Percentiles rank a stretch among this genome's conserved stretches.
Evolutionary conservation across 2,113 vertebrate genomes (phyloP).

Genomic region (Zosterops pallidus): DNA sequence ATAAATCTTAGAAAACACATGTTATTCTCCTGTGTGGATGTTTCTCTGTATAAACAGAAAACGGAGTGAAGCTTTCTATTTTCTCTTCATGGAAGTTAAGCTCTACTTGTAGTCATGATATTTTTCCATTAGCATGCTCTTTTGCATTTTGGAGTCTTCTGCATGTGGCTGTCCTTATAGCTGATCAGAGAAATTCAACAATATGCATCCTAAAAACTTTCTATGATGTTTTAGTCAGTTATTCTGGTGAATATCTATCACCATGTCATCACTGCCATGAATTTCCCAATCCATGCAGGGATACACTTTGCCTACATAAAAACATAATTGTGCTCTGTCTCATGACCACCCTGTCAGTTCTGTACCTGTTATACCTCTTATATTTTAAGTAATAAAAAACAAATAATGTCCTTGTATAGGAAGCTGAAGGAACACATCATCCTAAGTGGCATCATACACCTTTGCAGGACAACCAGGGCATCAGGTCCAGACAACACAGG

Average conservation of each 20-base stretch:
- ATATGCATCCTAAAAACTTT: neutral
- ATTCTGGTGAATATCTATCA: neutral
- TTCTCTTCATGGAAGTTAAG: neutral
- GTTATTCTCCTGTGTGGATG: neutral
- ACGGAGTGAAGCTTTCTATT: neutral
- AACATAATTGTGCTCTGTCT: neutral
- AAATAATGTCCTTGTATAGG: neutral
- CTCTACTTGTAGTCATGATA: neutral
- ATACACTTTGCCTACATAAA: neutral
- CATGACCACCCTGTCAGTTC: neutral
- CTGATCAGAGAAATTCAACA: neutral
- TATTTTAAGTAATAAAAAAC: neutral
- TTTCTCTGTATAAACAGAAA: neutral
- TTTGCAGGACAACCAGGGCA: neutral
- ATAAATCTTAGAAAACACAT: neutral
- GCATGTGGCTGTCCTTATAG: neutral
- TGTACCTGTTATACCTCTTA: neutral
- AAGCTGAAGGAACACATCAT: neutral
- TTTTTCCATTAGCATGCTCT: neutral
- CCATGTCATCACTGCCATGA: neutral
- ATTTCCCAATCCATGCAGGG: neutral
- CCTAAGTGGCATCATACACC: neutral
- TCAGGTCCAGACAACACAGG: fast-evolving
- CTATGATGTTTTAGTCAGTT: neutral
- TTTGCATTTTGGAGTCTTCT: neutral